Evolutionary conservation across 2,113 vertebrate genomes (phyloP).

Genomic region (Ceyx cyanopectus): DNA sequence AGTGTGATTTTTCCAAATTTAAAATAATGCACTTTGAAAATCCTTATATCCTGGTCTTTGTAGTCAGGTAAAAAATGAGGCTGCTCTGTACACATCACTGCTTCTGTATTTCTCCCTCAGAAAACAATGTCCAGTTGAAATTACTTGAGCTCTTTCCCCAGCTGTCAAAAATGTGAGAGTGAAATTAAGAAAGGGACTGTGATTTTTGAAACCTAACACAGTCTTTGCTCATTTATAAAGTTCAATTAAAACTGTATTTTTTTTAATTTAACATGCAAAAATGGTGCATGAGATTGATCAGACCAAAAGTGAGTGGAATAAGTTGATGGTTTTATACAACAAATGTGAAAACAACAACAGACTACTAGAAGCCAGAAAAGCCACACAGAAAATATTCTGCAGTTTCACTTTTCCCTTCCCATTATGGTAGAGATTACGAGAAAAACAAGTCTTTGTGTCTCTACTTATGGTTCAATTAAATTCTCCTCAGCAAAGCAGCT

Average conservation of each 20-base stretch:
- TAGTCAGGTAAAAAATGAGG: constrained; percentile 41
- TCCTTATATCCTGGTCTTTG: constrained; percentile 10
- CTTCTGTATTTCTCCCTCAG: constrained; percentile 21
- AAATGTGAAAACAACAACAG: background rate
- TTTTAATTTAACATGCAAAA: background rate
- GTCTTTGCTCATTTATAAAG: background rate
- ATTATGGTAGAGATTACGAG: background rate
- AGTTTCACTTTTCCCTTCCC: background rate
- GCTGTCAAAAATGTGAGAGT: background rate
- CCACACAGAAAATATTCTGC: background rate
- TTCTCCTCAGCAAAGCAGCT: background rate
- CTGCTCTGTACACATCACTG: constrained; percentile 6
- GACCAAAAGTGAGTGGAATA: background rate
- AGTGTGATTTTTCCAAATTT: background rate
- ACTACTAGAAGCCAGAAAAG: background rate
- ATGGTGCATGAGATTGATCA: background rate
- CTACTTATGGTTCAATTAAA: background rate
- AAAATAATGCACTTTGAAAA: constrained; percentile 17
- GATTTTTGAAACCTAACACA: background rate
- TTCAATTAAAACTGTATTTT: background rate
- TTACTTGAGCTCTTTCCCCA: constrained; percentile 25
- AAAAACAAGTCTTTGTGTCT: background rate
- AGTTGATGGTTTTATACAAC: background rate
- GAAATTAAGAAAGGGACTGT: background rate
- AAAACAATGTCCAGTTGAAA: constrained; percentile 41